Evolutionary conservation across 2,113 vertebrate genomes (phyloP), one percentile per base, ranked within the genome.

Genomic region (Apodemus speciosus): DNA sequence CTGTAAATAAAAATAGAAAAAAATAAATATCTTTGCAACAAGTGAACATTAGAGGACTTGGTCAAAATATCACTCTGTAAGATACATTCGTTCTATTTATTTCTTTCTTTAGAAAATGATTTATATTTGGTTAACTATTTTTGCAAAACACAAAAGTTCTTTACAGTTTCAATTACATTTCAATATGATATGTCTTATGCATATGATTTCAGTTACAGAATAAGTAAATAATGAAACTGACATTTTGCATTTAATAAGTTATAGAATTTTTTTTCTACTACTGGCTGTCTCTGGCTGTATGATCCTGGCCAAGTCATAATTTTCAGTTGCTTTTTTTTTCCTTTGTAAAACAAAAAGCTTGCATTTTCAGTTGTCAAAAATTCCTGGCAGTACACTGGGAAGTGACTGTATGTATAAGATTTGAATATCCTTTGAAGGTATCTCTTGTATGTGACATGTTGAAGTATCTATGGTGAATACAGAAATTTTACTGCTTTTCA

Each of bases 171-270:
- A 77, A 85, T 68, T 51, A 62, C 76, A 90, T 71, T 90, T 94
- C 43, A 88, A 5, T 46, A 35, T 25, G 56, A 49, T 18, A 1
- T 72, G 51, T 15, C 89, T 93, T 71, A 16, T 38, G 38, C 64
- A 23, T 64, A 32, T 77, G 25, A 84, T 40, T 35, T 96, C n/a
- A 77, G 5, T 93, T 90, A 85, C 35, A 83, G 77, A 95, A 90
- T 85, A 88, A 66, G 60, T 75, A 85, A 90, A 86, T 75, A 85
- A 81, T 66, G 40, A 90, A 73, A 81, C 8, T 7, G 80, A 85
- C 3, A 15, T 35, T 88, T 85, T 81, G 7, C 32, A 71, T 88
- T 77, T n/a, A 40, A 88, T 69, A 72, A 15, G n/a, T 27, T 90
- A 27, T 40, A 73, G 14, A 23, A 69, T 30, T 90, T 86, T 93